Conservation (phyloP, 2,797 vertebrate genomes). For the Sphaeramia orbicularis region DNA sequence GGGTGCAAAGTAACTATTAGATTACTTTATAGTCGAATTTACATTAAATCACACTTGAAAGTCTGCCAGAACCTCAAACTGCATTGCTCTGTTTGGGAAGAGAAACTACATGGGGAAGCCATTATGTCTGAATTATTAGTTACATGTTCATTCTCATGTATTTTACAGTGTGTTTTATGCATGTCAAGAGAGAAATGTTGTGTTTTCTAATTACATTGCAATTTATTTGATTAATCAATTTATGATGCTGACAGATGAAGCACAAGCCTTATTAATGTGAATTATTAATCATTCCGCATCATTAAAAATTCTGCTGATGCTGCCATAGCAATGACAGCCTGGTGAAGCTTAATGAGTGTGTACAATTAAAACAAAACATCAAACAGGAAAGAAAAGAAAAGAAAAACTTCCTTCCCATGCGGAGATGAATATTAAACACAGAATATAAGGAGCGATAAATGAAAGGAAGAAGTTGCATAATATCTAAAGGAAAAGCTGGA, state of each 20-base stretch:
- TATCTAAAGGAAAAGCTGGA: constrained; percentile 5
- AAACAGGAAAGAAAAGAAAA: constrained; percentile 12
- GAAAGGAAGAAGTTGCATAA: constrained; percentile 15
- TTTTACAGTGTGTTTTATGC: constrained; percentile 4
- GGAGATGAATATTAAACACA: constrained; percentile 11
- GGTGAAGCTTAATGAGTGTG: constrained; percentile 21
- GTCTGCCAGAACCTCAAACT: constrained; percentile 3
- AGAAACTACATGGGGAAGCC: background rate
- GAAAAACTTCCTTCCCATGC: background rate
- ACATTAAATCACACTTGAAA: constrained; percentile 22
- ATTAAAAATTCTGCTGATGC: constrained; percentile 61
- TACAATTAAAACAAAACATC: constrained; percentile 29
- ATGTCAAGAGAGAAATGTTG: constrained; percentile 16
- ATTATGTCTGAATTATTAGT: constrained; percentile 5
- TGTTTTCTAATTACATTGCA: constrained; percentile 32
- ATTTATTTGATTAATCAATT: constrained; percentile 47
- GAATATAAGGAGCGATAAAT: constrained; percentile 4
- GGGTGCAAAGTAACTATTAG: constrained; percentile 58
- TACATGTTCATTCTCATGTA: background rate
- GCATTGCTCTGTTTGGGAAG: background rate
- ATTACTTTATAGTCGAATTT: constrained; percentile 40
- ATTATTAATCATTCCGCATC: constrained; percentile 64
- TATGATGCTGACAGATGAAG: constrained; percentile 41
- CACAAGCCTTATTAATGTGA: constrained; percentile 49
- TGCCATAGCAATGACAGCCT: constrained; percentile 33